phyloP scores from a whole-genome alignment of 2,113 vertebrate genomes.

The Myanophis thanlyinensis region DNA sequence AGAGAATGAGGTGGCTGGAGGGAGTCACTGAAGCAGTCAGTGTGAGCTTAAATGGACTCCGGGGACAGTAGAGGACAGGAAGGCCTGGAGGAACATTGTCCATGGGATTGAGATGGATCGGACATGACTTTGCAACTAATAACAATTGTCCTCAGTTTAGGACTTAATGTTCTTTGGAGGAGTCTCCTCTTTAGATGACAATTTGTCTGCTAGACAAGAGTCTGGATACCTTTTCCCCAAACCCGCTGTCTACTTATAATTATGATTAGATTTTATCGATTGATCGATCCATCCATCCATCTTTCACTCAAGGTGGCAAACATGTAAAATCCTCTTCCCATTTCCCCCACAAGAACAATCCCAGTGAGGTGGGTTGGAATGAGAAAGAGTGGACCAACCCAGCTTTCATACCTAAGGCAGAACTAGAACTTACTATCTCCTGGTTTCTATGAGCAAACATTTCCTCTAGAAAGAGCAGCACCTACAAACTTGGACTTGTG shows the following conservation, averaged over 20 bases:
- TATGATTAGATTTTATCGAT: background rate
- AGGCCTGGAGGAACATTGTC: too few species aligned
- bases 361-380: background rate
- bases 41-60: too few species aligned
- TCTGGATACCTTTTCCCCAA: background rate
- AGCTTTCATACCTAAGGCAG: background rate
- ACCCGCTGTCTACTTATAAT: background rate
- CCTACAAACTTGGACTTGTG: background rate
- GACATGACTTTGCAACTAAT: too few species aligned
- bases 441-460: background rate
- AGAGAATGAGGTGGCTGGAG: too few species aligned
- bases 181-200: background rate
- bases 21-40: too few species aligned
- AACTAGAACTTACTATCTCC: background rate
- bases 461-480: background rate
- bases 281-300: background rate
- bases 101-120: too few species aligned
- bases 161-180: background rate
- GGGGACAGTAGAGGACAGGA: too few species aligned
- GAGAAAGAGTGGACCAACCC: fast-evolving
- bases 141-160: background rate
- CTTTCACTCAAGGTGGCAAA: background rate
- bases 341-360: background rate
- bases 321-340: background rate
- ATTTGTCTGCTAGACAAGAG: background rate